These are phyloP conservation scores for Anarhynchus alexandrinus DNA, from an alignment of 2,113 vertebrate species.

Conservation along the genomic window DNA sequence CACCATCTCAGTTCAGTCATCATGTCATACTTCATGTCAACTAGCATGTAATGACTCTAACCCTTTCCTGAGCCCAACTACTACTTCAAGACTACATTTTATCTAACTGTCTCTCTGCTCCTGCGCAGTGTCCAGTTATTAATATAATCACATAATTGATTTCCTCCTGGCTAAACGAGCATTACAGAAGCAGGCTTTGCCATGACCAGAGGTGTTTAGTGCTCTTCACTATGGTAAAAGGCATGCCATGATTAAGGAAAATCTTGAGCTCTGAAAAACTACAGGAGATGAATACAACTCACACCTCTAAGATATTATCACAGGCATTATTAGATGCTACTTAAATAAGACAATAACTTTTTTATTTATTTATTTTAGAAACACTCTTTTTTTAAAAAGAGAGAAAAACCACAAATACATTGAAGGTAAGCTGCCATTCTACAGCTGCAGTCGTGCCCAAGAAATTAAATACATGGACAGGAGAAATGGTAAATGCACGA, in stretches of 20 bases:
- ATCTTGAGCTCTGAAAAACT: not conserved
- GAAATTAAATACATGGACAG: not conserved
- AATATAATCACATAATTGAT: not conserved
- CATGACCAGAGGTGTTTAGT: not conserved
- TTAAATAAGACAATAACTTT: not conserved
- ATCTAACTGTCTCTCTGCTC: not conserved
- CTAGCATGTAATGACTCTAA: not conserved
- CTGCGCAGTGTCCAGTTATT: not conserved
- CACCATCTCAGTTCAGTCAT: not conserved
- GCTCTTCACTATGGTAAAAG: not conserved
- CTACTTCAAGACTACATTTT: not conserved
- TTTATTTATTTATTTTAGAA: not conserved
- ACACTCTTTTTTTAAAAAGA: not conserved
- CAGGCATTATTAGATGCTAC: not conserved
- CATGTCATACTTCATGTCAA: not conserved
- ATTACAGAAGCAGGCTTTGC: not conserved
- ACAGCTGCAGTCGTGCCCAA: not conserved
- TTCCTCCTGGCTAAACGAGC: not conserved
- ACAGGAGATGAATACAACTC: not conserved
- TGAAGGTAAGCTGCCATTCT: not conserved
- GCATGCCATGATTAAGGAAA: not conserved
- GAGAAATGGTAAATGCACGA: not conserved
- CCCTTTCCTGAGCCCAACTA: not conserved
- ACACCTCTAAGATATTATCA: not conserved
- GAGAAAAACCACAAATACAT: accelerated